Evolutionary conservation across 2,797 vertebrate genomes (phyloP).

Genomic region (Spea hammondii): DNA sequence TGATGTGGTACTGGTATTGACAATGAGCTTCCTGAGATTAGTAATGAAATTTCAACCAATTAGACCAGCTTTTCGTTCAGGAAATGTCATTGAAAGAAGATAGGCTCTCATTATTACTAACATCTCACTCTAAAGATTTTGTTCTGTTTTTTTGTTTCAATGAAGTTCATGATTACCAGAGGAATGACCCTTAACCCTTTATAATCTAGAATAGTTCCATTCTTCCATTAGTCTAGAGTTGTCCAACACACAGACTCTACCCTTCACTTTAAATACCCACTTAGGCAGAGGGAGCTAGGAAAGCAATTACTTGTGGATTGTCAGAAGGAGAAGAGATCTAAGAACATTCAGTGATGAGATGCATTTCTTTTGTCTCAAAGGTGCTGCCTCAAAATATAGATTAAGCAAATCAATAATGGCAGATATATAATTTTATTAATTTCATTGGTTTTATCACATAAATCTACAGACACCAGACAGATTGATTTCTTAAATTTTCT

Average conservation of each 20-base stretch:
- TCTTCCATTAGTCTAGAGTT: neutral
- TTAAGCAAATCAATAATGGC: too few relatives aligned
- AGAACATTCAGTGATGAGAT: too few relatives aligned
- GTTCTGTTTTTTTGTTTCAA: neutral
- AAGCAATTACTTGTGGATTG: too few relatives aligned
- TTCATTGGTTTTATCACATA: too few relatives aligned
- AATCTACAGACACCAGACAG: too few relatives aligned
- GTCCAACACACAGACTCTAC: neutral
- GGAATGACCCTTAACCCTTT: conserved; percentile 6
- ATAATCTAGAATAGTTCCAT: neutral
- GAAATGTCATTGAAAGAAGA: conserved; percentile 21
- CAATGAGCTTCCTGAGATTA: conserved; percentile 38
- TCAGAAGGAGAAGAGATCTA: too few relatives aligned
- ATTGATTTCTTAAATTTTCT: too few relatives aligned
- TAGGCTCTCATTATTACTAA: conserved; percentile 10
- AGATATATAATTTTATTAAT: too few relatives aligned
- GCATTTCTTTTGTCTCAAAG: too few relatives aligned
- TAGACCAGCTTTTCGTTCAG: conserved; percentile 21
- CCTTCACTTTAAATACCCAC: too few relatives aligned
- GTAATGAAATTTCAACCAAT: conserved; percentile 40
- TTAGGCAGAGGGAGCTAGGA: too few relatives aligned
- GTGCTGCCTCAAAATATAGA: too few relatives aligned
- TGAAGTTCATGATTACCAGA: neutral
- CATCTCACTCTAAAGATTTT: neutral
- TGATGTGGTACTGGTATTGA: conserved; percentile 18